Percentiles rank a stretch among this genome's conserved stretches.
These are phyloP conservation scores for Drosophila orosa DNA, from an alignment of 1,140 invertebrate species.

Conservation along the genomic window DNA sequence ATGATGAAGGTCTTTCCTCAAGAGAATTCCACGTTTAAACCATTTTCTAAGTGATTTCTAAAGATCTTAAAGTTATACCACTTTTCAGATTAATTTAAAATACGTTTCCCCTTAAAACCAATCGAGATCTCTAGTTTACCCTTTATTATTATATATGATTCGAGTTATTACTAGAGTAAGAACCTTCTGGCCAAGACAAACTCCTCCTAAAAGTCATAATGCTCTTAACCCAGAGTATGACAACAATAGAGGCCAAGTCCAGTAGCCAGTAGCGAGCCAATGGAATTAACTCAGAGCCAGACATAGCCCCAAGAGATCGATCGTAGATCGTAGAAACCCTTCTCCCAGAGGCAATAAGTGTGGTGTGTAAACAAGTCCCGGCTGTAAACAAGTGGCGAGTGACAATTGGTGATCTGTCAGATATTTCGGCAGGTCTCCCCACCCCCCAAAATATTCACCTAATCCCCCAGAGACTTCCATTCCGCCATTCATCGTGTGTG, in stretches of 20 bases:
- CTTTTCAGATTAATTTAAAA: no score
- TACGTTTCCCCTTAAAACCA: no score
- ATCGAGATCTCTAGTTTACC: no score
- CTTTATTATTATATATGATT: no score
- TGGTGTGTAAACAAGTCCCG: conserved; percentile 20
- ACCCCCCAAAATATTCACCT: background rate
- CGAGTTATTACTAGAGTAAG: background rate
- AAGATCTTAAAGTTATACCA: no score
- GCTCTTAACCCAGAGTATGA: background rate
- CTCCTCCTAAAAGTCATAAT: background rate
- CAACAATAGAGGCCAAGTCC: conserved; percentile 31
- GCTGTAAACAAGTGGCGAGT: conserved; percentile 35
- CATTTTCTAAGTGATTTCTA: no score
- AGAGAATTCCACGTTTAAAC: background rate
- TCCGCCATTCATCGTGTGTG: conserved; percentile 28
- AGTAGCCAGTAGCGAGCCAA: conserved; percentile 39
- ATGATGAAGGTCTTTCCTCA: conserved; percentile 14
- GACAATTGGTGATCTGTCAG: conserved; percentile 71
- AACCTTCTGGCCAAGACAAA: background rate
- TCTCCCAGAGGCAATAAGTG: background rate
- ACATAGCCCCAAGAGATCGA: conserved; percentile 24
- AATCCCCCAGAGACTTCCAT: conserved; percentile 6
- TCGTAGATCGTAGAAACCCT: conserved; percentile 14
- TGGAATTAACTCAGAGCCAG: conserved; percentile 18
- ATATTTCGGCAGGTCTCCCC: conserved; percentile 56